Evolutionary conservation across 2,113 vertebrate species (phyloP), one percentile per base, ranked within the genome.

Genomic region (Centropus unirufus): DNA sequence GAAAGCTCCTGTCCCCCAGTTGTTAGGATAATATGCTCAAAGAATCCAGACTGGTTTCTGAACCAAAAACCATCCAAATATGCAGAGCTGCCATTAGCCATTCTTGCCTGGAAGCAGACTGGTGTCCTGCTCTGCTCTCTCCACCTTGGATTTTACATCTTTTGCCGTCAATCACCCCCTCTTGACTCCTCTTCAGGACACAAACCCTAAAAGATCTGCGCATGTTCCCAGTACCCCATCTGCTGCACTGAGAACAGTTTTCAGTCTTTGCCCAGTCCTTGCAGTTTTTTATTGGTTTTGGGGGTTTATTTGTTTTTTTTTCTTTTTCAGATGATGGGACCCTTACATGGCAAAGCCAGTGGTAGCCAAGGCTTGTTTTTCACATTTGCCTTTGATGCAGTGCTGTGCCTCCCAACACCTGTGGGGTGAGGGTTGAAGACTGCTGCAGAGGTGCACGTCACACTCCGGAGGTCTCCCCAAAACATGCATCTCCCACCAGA

Each of bases 61-160:
- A 89, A 93, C 91, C 40, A 93, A 94, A 92, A 95, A 34, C 1
- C 54, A 84, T 74, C 27, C 93, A 69, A 91, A 79, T 62, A 54
- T 83, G 62, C 42, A 89, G 51, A 69, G 40, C 27, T 62, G 51
- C 14, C 58, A 70, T 69, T 87, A 89, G n/a, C 42, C 11, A 11
- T 32, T 26, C 24, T 16, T 85, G 63, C 85, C 2, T 55, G 46
- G 75, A 95, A 95, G 40, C 91, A 92, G 81, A 88, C 15, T 91
- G 69, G 29, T 8, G 21, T 12, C 49, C 40, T 39, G n/a, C 46
- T 87, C 32, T 91, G 7, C 17, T 49, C 26, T 66, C 68, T n/a
- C 15, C 24, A 3, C 0, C 0, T 2, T 17, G 39, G 19, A 57
- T 81, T 78, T 75, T 70, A 7, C 11, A 17, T 36, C 59, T 58